A percentile compares a stretch with the other conserved stretches of the same genome.
Evolutionary conservation across 2,113 vertebrate species (phyloP).

Genomic region (Narcine bancroftii): DNA sequence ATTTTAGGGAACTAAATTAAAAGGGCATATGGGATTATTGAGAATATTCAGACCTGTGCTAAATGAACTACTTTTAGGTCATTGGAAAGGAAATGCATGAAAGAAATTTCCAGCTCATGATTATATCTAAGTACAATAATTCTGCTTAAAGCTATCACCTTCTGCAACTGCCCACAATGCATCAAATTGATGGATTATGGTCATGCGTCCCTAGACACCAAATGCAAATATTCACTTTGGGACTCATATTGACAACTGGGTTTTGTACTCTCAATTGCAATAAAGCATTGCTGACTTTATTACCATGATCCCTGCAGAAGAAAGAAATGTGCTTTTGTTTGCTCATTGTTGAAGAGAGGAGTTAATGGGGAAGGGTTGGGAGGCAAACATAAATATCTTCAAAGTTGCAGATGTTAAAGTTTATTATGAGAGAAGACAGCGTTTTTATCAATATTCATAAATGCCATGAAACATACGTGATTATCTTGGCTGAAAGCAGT

Average conservation of each 20-base stretch:
- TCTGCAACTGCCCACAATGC: conserved; percentile 5
- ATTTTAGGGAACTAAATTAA: no score
- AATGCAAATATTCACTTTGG: neutral
- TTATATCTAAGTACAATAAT: neutral
- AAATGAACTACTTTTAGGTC: no score
- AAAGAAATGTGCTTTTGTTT: neutral
- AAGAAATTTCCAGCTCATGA: neutral
- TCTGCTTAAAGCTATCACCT: neutral
- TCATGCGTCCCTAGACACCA: neutral
- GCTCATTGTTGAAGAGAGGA: no score
- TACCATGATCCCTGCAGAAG: neutral
- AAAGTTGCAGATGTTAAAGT: conserved; percentile 4
- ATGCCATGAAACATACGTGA: neutral
- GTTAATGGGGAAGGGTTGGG: neutral
- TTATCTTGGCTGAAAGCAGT: neutral
- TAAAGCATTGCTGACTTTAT: conserved; percentile 4
- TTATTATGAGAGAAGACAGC: neutral
- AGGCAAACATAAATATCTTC: neutral
- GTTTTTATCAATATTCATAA: conserved; percentile 27
- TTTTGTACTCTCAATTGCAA: conserved; percentile 21
- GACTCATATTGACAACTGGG: conserved; percentile 14
- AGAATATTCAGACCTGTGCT: no score
- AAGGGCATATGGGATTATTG: no score
- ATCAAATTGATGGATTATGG: conserved; percentile 9
- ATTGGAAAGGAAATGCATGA: no score